Evolutionary conservation across 2,888 invertebrate genomes (phyloP).

Genomic region (Rhynchonema sp.): DNA sequence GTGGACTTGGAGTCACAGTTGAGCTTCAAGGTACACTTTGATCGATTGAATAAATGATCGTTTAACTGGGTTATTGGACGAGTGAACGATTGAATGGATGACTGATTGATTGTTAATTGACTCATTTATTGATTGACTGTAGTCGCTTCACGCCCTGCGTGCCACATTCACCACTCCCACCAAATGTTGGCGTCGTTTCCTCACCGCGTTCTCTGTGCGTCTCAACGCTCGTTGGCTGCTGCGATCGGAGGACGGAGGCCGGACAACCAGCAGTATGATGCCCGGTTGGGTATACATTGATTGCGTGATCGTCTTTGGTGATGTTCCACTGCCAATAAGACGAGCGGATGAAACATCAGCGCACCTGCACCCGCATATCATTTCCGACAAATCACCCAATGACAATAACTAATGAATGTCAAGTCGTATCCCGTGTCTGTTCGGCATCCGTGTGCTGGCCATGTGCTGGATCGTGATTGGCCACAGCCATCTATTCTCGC

Average conservation of each 20-base stretch:
- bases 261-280: not conserved
- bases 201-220: not conserved
- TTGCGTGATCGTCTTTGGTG: no score
- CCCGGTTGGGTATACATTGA: no score
- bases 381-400: no score
- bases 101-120: no score
- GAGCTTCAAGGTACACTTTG: not conserved
- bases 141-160: not conserved
- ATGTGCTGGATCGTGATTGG: constrained; percentile 7
- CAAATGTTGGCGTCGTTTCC: not conserved
- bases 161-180: not conserved
- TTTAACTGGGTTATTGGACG: no score
- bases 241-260: not conserved
- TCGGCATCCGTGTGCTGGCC: constrained; percentile 1
- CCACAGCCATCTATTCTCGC: constrained; percentile 6
- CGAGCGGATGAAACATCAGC: no score
- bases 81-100: no score
- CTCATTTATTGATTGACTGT: no score
- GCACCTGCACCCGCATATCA: no score
- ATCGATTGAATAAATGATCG: no score
- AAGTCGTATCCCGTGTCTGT: constrained; percentile 1
- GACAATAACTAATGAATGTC: no score
- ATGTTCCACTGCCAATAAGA: no score
- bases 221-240: not conserved
- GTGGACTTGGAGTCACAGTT: not conserved